Conservation (phyloP, 2,888 invertebrate genomes). For the Leptopilina myrica region DNA sequence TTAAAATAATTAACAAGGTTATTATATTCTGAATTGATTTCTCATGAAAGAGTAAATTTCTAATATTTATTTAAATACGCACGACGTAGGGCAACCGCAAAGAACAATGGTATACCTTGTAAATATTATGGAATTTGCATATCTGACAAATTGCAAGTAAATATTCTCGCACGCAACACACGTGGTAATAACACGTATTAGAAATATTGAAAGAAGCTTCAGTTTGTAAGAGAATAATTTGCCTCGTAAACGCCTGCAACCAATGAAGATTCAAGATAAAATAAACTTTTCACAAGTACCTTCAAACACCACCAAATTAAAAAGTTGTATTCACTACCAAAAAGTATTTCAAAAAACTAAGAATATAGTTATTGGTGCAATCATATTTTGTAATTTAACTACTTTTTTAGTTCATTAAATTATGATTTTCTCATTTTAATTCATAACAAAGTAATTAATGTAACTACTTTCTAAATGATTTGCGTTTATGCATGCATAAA, state of each 20-base stretch:
- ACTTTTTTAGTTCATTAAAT: no score
- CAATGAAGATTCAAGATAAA: neutral
- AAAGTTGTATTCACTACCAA: no score
- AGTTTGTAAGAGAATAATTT: conserved; percentile 22
- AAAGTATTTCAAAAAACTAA: no score
- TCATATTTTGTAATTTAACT: no score
- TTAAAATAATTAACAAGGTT: no score
- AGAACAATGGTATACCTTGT: conserved; percentile 16
- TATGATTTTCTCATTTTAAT: no score
- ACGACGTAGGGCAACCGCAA: neutral
- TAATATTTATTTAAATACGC: conserved; percentile 18
- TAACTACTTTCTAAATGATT: no score
- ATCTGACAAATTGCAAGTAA: conserved; percentile 37
- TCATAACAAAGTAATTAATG: no score
- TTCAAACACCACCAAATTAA: neutral
- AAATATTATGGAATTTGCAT: conserved; percentile 33
- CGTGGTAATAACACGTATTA: conserved; percentile 21
- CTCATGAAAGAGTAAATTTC: conserved; percentile 12
- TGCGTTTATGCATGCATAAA: no score
- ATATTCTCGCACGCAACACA: conserved; percentile 26
- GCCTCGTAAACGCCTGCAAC: conserved; percentile 19
- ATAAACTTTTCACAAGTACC: conserved; percentile 19
- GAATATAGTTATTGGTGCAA: no score
- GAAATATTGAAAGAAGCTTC: conserved; percentile 26
- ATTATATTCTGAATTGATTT: no score